Conservation (phyloP, 2,797 vertebrate genomes). For the Sorex maritimensis region DNA sequence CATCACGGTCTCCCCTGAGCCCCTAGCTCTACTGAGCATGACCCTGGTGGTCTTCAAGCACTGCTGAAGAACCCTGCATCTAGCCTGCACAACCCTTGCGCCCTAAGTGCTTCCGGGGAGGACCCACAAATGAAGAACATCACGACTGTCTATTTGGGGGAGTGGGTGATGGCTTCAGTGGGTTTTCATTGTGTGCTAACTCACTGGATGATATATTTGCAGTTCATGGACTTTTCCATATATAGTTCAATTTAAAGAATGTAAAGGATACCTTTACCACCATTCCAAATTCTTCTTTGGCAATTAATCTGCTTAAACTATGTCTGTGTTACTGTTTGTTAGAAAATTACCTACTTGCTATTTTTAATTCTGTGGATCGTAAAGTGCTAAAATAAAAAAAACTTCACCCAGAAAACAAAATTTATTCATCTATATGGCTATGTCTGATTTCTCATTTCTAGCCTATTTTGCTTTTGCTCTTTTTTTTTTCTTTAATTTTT, state of each 20-base stretch:
- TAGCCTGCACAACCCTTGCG: too few relatives aligned
- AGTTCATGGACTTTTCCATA: slow-evolving; percentile 3
- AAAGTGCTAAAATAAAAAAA: background rate
- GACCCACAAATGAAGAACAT: background rate
- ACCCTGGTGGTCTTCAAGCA: too few relatives aligned
- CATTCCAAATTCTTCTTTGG: too few relatives aligned
- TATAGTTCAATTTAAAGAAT: slow-evolving; percentile 20
- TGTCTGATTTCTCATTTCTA: slow-evolving; percentile 35
- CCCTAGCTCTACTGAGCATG: too few relatives aligned
- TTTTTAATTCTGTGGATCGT: slow-evolving; percentile 41
- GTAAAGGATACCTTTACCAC: too few relatives aligned
- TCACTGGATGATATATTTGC: background rate
- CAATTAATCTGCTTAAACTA: background rate
- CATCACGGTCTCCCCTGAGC: too few relatives aligned
- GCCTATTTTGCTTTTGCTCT: background rate
- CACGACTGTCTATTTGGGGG: background rate
- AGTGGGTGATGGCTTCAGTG: background rate
- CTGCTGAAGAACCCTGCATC: too few relatives aligned
- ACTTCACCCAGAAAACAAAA: background rate
- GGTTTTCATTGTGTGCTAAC: background rate
- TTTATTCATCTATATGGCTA: background rate
- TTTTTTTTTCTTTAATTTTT: background rate
- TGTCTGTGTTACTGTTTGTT: background rate
- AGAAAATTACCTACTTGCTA: slow-evolving; percentile 27
- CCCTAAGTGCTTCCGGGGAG: too few relatives aligned